Percentiles rank a stretch among this genome's conserved stretches.
These are phyloP conservation scores for Rhagoletis pomonella DNA, from an alignment of 1,140 invertebrate species.

Conservation along the genomic window DNA sequence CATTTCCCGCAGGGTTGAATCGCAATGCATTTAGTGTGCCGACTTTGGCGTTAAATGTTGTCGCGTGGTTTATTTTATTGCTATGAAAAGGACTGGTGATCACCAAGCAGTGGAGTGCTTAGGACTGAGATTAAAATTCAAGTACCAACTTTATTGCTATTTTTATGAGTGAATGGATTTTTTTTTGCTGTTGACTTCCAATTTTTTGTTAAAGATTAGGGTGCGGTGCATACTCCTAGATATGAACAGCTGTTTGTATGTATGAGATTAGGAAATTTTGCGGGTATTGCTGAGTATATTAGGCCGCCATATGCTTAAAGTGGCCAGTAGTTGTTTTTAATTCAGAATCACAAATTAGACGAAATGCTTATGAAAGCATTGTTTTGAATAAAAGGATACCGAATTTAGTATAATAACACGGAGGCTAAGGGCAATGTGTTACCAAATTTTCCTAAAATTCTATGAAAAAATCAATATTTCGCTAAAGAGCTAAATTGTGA, in stretches of 20 bases:
- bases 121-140: conserved; percentile 42
- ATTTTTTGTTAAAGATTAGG: neutral
- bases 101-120: conserved; percentile 6
- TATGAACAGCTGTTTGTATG: no score
- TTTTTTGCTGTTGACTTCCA: neutral
- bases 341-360: no score
- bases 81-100: neutral
- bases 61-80: conserved; percentile 45
- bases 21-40: neutral
- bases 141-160: conserved; percentile 53
- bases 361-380: no score
- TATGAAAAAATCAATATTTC: no score
- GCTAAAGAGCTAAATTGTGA: no score
- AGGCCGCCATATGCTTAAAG: neutral
- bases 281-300: neutral
- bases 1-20: neutral
- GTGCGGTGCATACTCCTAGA: neutral
- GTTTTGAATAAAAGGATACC: no score
- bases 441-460: no score
- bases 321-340: neutral
- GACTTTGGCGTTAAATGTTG: neutral
- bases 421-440: no score
- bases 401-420: no score
- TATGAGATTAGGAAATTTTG: neutral
- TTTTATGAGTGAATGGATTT: conserved; percentile 35